Percentiles rank a stretch among this genome's conserved stretches.
Conservation (phyloP, 1,140 invertebrate genomes). For the Drosophila nebulosa region DNA sequence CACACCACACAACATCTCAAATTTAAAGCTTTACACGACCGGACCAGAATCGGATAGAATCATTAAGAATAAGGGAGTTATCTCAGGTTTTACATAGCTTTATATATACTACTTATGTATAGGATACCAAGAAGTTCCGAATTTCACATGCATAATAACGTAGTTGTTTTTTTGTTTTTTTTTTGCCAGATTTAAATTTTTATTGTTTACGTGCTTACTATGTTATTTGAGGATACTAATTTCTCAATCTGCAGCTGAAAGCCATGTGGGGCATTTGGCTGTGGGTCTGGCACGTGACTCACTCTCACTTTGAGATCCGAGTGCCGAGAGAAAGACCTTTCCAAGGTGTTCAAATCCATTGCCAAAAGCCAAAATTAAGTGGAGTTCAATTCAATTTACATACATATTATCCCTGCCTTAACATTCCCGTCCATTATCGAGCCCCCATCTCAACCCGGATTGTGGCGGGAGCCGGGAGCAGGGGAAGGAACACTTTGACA, state of each 20-base stretch:
- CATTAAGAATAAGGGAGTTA: too few relatives aligned
- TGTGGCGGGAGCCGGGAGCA: too few relatives aligned
- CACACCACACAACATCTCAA: not conserved
- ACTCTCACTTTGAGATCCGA: not conserved
- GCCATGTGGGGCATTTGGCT: not conserved
- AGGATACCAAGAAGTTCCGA: too few relatives aligned
- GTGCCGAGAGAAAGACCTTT: not conserved
- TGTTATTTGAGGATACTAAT: not conserved
- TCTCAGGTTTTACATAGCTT: too few relatives aligned
- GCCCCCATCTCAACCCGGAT: not conserved
- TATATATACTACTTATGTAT: too few relatives aligned
- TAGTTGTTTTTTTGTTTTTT: not conserved
- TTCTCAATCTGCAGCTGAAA: not conserved
- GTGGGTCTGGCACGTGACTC: constrained; percentile 1
- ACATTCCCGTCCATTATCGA: not conserved
- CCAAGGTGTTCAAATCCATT: constrained; percentile 2
- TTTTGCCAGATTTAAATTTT: not conserved
- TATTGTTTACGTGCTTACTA: not conserved
- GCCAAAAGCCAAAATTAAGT: constrained; percentile 9
- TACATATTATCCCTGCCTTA: not conserved
- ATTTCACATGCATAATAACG: too few relatives aligned
- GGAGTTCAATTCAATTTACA: constrained; percentile 11
- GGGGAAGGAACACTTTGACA: constrained; percentile 1
- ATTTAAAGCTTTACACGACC: not conserved
- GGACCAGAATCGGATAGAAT: not conserved